phyloP scores from a whole-genome alignment of 1,140 invertebrate species.

The Saccostrea echinata region DNA sequence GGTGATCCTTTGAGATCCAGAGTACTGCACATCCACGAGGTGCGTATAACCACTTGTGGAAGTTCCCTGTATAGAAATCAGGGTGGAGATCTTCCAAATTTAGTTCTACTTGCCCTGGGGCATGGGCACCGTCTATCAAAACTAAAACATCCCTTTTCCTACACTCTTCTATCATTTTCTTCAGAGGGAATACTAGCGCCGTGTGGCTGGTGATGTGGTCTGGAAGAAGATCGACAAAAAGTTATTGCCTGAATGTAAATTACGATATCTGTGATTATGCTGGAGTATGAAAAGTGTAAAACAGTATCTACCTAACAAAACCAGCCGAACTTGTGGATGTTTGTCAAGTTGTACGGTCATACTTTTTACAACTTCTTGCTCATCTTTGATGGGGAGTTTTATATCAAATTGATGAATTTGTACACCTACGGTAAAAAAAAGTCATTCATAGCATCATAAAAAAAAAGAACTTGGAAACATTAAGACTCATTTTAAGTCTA shows the following conservation, averaged over 20 bases:
- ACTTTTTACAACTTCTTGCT: conserved; percentile 62
- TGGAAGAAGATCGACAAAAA: neutral
- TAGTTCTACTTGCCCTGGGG: conserved; percentile 64
- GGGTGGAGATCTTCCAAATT: conserved; percentile 66
- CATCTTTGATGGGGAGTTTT: conserved; percentile 59
- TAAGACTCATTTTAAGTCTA: neutral
- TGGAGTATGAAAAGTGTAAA: neutral
- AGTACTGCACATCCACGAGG: conserved; percentile 68
- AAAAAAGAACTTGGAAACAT: neutral
- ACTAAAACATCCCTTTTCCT: conserved; percentile 60
- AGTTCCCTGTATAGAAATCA: conserved; percentile 69
- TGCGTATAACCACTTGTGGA: conserved; percentile 68
- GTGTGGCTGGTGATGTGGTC: conserved; percentile 67
- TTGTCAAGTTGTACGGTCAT: conserved; percentile 62
- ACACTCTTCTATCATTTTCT: conserved; percentile 63
- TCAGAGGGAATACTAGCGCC: conserved; percentile 65
- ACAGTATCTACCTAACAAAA: conserved; percentile 59
- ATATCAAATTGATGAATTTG: conserved; percentile 57
- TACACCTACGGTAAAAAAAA: conserved; percentile 48
- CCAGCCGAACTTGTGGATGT: conserved; percentile 62
- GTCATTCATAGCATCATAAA: no score
- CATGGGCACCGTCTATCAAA: conserved; percentile 71
- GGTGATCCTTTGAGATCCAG: conserved; percentile 64
- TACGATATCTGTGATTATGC: no score
- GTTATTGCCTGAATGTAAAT: no score